Conservation (phyloP, 2,113 vertebrate species). For the Silurus asotus region DNA sequence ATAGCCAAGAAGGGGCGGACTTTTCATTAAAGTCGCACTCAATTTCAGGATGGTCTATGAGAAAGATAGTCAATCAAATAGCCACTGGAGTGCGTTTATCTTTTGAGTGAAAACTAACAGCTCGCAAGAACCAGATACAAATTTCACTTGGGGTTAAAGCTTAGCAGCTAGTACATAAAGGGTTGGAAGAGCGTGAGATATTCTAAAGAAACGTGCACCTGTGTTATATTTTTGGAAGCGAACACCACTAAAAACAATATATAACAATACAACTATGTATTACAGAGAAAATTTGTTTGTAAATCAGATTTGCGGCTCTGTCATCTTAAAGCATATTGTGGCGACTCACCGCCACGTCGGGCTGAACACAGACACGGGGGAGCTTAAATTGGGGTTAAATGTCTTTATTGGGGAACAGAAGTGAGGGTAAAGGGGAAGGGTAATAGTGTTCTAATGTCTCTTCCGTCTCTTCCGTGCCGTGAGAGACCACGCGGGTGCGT, state of each 20-base stretch:
- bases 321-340: background rate
- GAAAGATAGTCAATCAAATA: constrained; percentile 15
- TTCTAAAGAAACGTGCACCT: background rate
- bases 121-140: background rate
- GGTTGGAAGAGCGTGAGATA: background rate
- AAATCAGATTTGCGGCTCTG: background rate
- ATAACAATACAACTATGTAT: background rate
- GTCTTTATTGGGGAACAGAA: no score
- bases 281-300: background rate
- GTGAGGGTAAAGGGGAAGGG: no score
- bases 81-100: background rate
- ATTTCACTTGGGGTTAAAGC: background rate
- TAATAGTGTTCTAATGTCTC: no score
- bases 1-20: background rate
- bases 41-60: background rate
- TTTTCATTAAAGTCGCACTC: background rate
- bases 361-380: no score
- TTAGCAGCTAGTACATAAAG: background rate
- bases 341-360: no score
- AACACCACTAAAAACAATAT: background rate
- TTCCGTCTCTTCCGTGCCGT: no score
- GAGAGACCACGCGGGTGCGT: no score
- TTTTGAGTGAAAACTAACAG: background rate
- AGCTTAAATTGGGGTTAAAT: no score
- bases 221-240: background rate